Percentiles rank a stretch among this genome's conserved stretches.
Evolutionary conservation across 2,888 invertebrate species (phyloP).

Genomic region (Mesodorylaimus sp.): DNA sequence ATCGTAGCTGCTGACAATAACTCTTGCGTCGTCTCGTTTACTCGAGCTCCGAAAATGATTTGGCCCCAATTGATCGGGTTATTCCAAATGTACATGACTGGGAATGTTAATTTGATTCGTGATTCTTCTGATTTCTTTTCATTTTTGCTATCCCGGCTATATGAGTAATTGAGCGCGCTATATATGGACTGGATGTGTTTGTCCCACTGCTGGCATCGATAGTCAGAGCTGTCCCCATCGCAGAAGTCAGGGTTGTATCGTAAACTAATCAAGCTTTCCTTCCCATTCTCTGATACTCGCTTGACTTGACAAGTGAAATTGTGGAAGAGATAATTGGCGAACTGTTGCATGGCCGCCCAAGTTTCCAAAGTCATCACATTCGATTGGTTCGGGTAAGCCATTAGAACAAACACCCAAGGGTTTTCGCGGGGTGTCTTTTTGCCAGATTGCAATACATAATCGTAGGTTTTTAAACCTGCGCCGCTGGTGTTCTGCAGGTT

Average conservation of each 20-base stretch:
- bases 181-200: too few relatives aligned
- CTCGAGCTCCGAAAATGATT: not conserved
- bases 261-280: too few relatives aligned
- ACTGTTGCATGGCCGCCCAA: not conserved
- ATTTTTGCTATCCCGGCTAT: too few relatives aligned
- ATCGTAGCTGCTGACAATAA: too few relatives aligned
- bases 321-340: too few relatives aligned
- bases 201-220: too few relatives aligned
- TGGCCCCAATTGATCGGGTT: slow-evolving; percentile 1
- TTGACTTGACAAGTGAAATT: too few relatives aligned
- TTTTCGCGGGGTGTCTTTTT: slow-evolving; percentile 1
- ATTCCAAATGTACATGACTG: not conserved
- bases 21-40: not conserved
- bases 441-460: not conserved
- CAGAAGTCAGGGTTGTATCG: not conserved
- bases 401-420: not conserved
- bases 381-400: not conserved
- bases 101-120: not conserved
- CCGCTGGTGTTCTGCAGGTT: not conserved
- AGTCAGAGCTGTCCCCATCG: too few relatives aligned
- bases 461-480: not conserved
- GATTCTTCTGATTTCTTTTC: too few relatives aligned
- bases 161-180: too few relatives aligned
- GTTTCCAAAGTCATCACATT: not conserved
- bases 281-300: too few relatives aligned